Base-by-base conservation (phyloP, 2,113 vertebrate genomes). In the Albula goreensis region DNA sequence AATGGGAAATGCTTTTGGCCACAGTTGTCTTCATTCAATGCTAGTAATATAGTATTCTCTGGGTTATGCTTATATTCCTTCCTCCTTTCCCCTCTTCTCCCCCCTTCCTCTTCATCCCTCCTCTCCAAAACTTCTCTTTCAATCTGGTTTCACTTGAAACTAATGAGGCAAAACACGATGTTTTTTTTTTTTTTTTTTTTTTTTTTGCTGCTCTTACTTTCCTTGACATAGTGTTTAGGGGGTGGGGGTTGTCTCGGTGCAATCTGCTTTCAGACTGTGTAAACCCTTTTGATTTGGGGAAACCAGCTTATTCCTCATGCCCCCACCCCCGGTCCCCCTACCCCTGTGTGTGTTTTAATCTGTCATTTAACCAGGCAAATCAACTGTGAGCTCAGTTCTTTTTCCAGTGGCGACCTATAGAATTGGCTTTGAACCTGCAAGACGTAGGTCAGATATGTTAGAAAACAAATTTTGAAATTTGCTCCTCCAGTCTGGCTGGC, bases 81-180 rank as follows among this genome's bases (percentile, higher is more conserved):
- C 17, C 88, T n/a, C 49, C 50, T 78, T 25, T 74, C 13, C 31
- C 74, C 25, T n/a, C 50, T 52, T 41, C 85, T 17, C 3, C 25
- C 70, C 10, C 82, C 49, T 13, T 53, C 56, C 56, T 3, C 56
- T 41, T 41, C 31, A 6, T n/a, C 56, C 63, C 80, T 70, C 25
- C 63, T 84, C 49, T 78, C 78, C 70, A 78, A 57, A 84, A 86
- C 51, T 78, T 87, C 85, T 50, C 57, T 85, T 83, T 50, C 84
- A 84, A 88, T 84, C 83, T 87, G 86, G 77, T 83, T 87, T 83
- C 86, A 83, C 82, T 87, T 81, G 83, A 19, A 80, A 78, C 78
- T 87, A 87, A 87, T 87, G 83, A 87, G 82, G 83, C 82, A 81
- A 80, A 85, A 80, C 84, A 81, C 56, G 17, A 51, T 5, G 80